Evolutionary conservation across 2,113 vertebrate species (phyloP).

Genomic region (Entomyzon cyanotis): DNA sequence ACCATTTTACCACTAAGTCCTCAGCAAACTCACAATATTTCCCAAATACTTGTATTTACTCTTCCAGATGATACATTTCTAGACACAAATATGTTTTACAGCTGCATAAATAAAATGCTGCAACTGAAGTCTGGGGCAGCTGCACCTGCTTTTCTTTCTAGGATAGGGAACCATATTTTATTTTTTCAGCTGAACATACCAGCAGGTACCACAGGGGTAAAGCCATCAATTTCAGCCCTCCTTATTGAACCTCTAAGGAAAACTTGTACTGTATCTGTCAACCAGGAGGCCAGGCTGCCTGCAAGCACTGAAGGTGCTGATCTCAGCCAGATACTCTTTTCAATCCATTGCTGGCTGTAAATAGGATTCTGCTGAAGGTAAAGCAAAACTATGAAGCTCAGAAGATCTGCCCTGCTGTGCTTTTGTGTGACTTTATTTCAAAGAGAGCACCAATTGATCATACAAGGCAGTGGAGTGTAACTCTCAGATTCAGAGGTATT

Average conservation of each 20-base stretch:
- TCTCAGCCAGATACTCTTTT: conserved; percentile 38
- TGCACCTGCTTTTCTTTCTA: neutral
- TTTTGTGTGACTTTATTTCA: conserved; percentile 32
- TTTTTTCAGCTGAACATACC: neutral
- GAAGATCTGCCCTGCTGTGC: neutral
- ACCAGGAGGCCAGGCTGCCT: neutral
- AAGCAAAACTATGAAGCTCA: neutral
- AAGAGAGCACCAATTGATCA: neutral
- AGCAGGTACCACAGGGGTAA: neutral
- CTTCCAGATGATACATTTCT: neutral
- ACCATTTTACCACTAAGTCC: neutral
- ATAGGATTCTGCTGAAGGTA: conserved; percentile 6
- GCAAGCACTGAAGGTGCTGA: neutral
- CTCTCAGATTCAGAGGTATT: neutral
- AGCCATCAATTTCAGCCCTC: conserved; percentile 42
- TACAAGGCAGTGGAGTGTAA: neutral
- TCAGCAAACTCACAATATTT: neutral
- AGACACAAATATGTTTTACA: neutral
- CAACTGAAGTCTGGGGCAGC: neutral
- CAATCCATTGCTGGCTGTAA: conserved; percentile 29
- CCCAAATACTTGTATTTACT: neutral
- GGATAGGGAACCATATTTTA: neutral
- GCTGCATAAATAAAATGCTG: neutral
- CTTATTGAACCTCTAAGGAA: conserved; percentile 39
- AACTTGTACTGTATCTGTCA: conserved; percentile 34